Percentiles rank a stretch among this genome's conserved stretches.
phyloP scores from a whole-genome alignment of 2,888 invertebrate species.

The Ichneumon xanthorius region DNA sequence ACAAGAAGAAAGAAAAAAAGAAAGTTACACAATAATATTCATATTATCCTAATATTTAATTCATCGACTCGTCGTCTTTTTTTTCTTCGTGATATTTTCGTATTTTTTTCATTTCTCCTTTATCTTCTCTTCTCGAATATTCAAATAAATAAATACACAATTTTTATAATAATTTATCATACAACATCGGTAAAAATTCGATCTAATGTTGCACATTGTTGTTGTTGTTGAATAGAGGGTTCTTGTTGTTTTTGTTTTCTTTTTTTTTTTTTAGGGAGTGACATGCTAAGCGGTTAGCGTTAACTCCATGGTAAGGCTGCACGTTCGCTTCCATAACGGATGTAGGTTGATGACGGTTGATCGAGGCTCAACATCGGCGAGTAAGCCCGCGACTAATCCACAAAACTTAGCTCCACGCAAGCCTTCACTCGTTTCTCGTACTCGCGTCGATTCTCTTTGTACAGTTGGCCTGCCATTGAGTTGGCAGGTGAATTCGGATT shows the following conservation, averaged over 20 bases:
- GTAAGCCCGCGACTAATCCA: conserved; percentile 89
- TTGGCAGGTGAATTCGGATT: conserved; percentile 99
- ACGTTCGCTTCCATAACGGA: conserved; percentile 78
- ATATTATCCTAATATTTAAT: conserved; percentile 72
- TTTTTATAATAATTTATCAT: conserved; percentile 84
- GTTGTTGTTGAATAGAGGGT: conserved; percentile 55
- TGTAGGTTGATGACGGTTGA: conserved; percentile 76
- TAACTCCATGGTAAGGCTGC: conserved; percentile 83
- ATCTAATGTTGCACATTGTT: conserved; percentile 74
- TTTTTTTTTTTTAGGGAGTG: conserved; percentile 77
- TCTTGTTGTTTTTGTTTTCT: conserved; percentile 48
- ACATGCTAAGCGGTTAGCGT: conserved; percentile 81
- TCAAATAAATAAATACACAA: conserved; percentile 84
- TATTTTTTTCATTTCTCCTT: conserved; percentile 65
- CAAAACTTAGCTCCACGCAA: conserved; percentile 99
- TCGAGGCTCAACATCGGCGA: conserved; percentile 72
- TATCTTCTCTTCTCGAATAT: conserved; percentile 71
- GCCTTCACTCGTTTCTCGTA: conserved; percentile 99
- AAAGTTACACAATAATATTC: conserved; percentile 72
- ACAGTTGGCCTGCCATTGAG: conserved; percentile 99
- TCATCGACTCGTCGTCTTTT: conserved; percentile 71
- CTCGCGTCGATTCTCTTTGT: conserved; percentile 99
- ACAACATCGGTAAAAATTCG: conserved; percentile 83
- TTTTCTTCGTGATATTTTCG: conserved; percentile 68
- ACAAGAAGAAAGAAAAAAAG: conserved; percentile 59